phyloP scores from a whole-genome alignment of 1,140 invertebrate genomes.

The Riptortus pedestris region DNA sequence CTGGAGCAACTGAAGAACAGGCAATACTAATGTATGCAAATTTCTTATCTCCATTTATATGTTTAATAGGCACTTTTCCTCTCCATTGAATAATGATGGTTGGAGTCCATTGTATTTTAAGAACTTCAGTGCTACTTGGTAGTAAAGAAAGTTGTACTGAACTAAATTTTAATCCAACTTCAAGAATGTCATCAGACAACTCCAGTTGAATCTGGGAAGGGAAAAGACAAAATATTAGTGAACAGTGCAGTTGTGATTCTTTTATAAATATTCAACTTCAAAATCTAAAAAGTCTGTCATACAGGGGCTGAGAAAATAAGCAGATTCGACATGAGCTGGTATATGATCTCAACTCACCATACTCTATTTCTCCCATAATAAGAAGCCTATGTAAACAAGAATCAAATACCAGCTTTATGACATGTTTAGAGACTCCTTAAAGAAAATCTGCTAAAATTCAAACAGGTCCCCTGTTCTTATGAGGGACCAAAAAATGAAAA shows the following conservation, averaged over 20 bases:
- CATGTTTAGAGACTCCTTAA: neutral
- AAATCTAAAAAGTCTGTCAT: too few relatives aligned
- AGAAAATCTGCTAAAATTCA: neutral
- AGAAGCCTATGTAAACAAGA: too few relatives aligned
- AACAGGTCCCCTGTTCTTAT: too few relatives aligned
- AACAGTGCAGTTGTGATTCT: too few relatives aligned
- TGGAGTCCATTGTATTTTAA: neutral
- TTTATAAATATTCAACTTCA: too few relatives aligned
- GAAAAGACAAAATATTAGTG: too few relatives aligned
- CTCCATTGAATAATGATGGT: neutral
- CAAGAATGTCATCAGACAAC: neutral
- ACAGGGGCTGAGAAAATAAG: too few relatives aligned
- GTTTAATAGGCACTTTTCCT: slow-evolving; percentile 1
- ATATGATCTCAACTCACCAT: too few relatives aligned
- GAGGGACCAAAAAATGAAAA: too few relatives aligned
- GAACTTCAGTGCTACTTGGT: neutral
- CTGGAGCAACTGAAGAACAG: neutral
- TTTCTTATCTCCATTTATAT: slow-evolving; percentile 3
- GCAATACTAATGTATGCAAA: slow-evolving; percentile 4
- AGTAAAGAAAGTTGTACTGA: neutral
- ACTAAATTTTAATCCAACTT: slow-evolving; percentile 1
- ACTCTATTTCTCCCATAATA: too few relatives aligned
- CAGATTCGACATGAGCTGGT: too few relatives aligned
- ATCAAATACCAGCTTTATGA: too few relatives aligned
- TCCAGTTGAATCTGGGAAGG: neutral